Percentiles rank a stretch among this genome's conserved stretches.
Evolutionary conservation across 2,888 invertebrate genomes (phyloP).

Genomic region (Nebria salina): DNA sequence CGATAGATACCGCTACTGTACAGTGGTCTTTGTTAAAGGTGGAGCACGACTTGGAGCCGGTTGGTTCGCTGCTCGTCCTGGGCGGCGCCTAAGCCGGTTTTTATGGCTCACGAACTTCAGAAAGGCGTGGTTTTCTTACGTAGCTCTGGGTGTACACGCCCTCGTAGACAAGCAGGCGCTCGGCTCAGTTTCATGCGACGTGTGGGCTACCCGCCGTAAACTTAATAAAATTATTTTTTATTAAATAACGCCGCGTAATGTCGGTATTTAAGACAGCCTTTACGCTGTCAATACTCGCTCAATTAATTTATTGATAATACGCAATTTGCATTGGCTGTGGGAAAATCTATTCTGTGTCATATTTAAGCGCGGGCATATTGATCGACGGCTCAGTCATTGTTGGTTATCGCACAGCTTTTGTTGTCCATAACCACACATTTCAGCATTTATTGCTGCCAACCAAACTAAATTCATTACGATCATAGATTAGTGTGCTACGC

Average conservation of each 20-base stretch:
- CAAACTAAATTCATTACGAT: not conserved
- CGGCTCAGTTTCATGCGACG: conserved; percentile 41
- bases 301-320: conserved; percentile 12
- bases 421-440: not conserved
- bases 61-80: conserved; percentile 53
- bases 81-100: conserved; percentile 55
- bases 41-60: conserved; percentile 50
- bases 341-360: not conserved
- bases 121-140: conserved; percentile 52
- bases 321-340: conserved; percentile 19
- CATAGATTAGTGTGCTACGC: too few species aligned
- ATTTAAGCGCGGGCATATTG: not conserved
- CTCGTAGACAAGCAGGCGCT: conserved; percentile 61
- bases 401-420: not conserved
- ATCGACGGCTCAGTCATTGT: not conserved
- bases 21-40: conserved; percentile 54
- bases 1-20: conserved; percentile 61
- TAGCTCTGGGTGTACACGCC: conserved; percentile 54
- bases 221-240: conserved; percentile 35
- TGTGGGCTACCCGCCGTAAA: conserved; percentile 9
- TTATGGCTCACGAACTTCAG: conserved; percentile 48
- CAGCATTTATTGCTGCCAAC: not conserved
- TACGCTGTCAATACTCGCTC: conserved; percentile 30
- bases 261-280: conserved; percentile 32
- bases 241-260: conserved; percentile 30